Conservation (phyloP, 2,888 invertebrate genomes). For the Odontocolon sp. region DNA sequence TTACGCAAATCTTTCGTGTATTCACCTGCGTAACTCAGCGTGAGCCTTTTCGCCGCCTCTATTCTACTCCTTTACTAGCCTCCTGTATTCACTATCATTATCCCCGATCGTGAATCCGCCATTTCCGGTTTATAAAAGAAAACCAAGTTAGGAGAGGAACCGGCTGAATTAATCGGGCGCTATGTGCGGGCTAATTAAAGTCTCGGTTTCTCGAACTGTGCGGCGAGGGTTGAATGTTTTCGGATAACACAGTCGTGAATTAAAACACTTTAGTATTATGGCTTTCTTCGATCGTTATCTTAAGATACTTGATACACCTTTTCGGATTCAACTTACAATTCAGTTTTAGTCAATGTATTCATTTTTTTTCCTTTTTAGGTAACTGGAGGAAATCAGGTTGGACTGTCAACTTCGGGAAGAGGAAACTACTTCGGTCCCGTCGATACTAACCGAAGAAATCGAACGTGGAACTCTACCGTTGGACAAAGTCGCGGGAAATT, state of each 20-base stretch:
- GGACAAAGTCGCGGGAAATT: conserved; percentile 14
- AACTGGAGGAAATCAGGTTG: conserved; percentile 44
- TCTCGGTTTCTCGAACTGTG: background rate
- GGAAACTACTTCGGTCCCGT: conserved; percentile 28
- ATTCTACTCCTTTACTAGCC: conserved; percentile 13
- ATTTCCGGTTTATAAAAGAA: conserved; percentile 48
- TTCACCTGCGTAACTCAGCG: conserved; percentile 47
- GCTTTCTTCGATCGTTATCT: background rate
- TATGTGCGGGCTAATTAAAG: conserved; percentile 24
- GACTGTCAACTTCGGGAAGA: conserved; percentile 9
- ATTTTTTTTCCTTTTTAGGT: conserved; percentile 37
- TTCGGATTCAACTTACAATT: background rate
- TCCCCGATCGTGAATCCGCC: conserved; percentile 44
- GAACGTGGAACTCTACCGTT: conserved; percentile 7
- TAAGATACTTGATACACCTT: background rate
- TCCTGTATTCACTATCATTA: conserved; percentile 31
- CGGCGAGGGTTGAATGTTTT: background rate
- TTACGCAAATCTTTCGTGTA: conserved; percentile 58
- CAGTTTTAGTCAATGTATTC: background rate
- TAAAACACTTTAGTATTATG: no score
- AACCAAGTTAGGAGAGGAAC: background rate
- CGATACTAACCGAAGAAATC: conserved; percentile 41
- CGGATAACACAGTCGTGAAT: no score
- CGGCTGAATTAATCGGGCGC: conserved; percentile 23
- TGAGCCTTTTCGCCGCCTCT: conserved; percentile 49